A percentile compares a stretch with the other conserved stretches of the same genome.
These are phyloP conservation scores for Porites cylindrica DNA, from an alignment of 92 coral and sea anemone genomes.

Conservation along the genomic window DNA sequence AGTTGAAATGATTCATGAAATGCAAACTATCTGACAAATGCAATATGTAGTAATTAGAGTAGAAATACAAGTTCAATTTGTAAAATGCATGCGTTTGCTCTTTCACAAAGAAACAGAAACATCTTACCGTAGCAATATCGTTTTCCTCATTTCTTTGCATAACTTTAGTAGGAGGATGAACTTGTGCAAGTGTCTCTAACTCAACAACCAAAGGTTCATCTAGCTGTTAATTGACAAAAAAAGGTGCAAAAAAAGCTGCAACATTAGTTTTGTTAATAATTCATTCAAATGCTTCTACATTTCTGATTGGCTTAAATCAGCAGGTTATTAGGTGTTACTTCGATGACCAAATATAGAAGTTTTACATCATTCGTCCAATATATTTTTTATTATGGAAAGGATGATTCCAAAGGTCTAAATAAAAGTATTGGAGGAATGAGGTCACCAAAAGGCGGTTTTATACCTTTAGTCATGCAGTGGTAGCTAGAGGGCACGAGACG, in stretches of 20 bases:
- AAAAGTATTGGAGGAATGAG: too few species aligned
- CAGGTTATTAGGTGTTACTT: too few species aligned
- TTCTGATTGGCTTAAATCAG: too few species aligned
- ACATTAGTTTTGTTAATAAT: background rate
- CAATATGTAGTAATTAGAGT: background rate
- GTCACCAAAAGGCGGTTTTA: too few species aligned
- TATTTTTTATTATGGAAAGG: too few species aligned
- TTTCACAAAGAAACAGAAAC: background rate
- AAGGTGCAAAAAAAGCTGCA: background rate
- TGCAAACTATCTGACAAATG: too few species aligned
- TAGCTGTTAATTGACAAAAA: conserved; percentile 17
- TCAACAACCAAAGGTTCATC: conserved; percentile 12
- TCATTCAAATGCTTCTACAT: background rate
- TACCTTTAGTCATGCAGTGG: too few species aligned
- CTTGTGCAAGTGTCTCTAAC: conserved; percentile 35
- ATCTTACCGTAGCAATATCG: conserved; percentile 31
- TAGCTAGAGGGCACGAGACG: too few species aligned
- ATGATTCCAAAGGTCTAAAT: too few species aligned
- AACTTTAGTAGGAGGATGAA: conserved; percentile 27
- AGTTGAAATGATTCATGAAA: too few species aligned
- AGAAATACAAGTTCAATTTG: background rate
- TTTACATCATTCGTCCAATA: too few species aligned
- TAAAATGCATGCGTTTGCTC: background rate
- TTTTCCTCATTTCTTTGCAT: conserved; percentile 32
- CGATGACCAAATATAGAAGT: too few species aligned